Percentiles rank a stretch among this genome's conserved stretches.
phyloP scores from a whole-genome alignment of 2,888 invertebrate genomes.

The Piscicola geometra region DNA sequence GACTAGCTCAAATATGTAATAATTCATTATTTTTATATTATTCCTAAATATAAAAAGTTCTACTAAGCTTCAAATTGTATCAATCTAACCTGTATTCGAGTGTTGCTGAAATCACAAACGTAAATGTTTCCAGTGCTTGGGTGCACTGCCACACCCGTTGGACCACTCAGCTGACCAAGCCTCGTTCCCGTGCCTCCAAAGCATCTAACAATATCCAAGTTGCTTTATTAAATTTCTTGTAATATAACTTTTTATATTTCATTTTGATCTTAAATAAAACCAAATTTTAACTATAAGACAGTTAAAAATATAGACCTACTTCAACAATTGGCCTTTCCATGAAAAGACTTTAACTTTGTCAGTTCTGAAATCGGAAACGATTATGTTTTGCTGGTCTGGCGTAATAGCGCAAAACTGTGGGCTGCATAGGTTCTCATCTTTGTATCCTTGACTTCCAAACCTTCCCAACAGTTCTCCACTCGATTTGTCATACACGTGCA shows the following conservation, averaged over 20 bases:
- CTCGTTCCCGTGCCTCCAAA: conserved; percentile 8
- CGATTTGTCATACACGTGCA: conserved; percentile 5
- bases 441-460: conserved; percentile 27
- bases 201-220: conserved; percentile 8
- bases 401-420: conserved; percentile 24
- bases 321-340: conserved; percentile 1
- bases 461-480: neutral
- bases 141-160: conserved; percentile 25
- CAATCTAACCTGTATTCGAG: conserved; percentile 18
- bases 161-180: conserved; percentile 12
- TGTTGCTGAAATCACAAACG: conserved; percentile 23
- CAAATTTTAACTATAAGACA: too few relatives aligned
- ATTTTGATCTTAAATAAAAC: too few relatives aligned
- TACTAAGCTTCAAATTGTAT: neutral
- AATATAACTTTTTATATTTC: neutral
- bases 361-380: conserved; percentile 17
- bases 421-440: conserved; percentile 23
- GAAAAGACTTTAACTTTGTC: conserved; percentile 30
- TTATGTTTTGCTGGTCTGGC: neutral
- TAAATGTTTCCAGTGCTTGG: conserved; percentile 9
- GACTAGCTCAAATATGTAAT: too few relatives aligned
- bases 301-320: neutral
- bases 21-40: neutral
- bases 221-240: neutral
- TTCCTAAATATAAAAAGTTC: neutral